A percentile compares a stretch with the other conserved stretches of the same genome.
Evolutionary conservation across 2,113 vertebrate species (phyloP).

Genomic region (Megaptera novaeangliae): DNA sequence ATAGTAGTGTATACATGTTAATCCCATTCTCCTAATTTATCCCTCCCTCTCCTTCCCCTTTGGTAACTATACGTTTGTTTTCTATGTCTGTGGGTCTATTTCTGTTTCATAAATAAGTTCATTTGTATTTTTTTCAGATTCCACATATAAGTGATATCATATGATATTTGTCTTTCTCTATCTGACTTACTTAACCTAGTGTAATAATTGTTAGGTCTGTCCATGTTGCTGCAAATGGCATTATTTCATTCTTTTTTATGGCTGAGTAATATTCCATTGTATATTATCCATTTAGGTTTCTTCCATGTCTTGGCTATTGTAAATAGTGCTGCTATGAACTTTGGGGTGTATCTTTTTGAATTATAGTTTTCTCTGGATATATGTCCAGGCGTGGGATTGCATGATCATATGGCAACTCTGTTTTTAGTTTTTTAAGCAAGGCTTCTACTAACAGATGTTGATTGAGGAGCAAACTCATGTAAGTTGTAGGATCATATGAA

Average conservation of each 20-base stretch:
- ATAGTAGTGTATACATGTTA: background rate
- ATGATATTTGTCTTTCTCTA: background rate
- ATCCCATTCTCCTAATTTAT: background rate
- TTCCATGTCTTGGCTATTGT: background rate
- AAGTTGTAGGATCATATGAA: background rate
- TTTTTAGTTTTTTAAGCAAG: background rate
- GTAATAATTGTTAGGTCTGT: background rate
- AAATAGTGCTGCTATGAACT: background rate
- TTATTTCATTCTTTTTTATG: background rate
- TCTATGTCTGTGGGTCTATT: background rate
- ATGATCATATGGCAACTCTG: background rate
- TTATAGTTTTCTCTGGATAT: background rate
- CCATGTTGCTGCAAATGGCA: background rate
- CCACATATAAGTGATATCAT: background rate
- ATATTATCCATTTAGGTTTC: background rate
- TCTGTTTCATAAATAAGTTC: background rate
- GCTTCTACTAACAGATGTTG: background rate
- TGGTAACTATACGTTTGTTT: background rate
- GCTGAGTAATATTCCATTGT: background rate
- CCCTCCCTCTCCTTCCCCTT: background rate
- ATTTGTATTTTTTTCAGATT: background rate
- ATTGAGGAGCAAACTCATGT: background rate
- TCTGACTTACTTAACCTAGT: background rate
- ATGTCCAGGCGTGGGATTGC: background rate
- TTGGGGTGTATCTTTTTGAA: background rate